These are phyloP conservation scores for Eurytoma adleriae DNA, from an alignment of 2,888 invertebrate genomes.

Conservation along the genomic window DNA sequence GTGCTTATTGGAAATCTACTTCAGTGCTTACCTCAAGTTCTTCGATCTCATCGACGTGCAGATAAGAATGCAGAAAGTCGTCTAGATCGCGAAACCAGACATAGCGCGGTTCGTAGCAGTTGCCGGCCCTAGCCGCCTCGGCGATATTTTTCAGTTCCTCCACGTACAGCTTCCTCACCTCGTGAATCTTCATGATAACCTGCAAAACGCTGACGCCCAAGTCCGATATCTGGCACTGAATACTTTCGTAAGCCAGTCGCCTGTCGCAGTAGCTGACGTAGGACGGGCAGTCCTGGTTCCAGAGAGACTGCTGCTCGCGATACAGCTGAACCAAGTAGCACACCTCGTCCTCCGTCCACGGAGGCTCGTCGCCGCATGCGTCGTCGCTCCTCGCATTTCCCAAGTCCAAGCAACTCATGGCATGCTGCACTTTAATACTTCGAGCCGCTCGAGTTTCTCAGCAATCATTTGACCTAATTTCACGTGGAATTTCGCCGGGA, in stretches of 20 bases:
- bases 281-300: conserved; percentile 61
- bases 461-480: background rate
- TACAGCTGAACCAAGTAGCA: conserved; percentile 62
- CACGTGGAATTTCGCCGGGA: background rate
- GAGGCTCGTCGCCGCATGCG: conserved; percentile 21
- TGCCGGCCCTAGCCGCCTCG: conserved; percentile 53
- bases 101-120: conserved; percentile 51
- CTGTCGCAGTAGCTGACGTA: conserved; percentile 61
- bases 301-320: conserved; percentile 62
- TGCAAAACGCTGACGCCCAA: conserved; percentile 57
- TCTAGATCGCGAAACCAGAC: conserved; percentile 64
- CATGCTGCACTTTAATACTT: background rate
- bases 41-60: conserved; percentile 63
- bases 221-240: conserved; percentile 57
- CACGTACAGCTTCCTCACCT: conserved; percentile 63
- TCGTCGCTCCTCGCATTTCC: background rate
- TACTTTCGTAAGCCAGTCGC: conserved; percentile 62
- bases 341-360: conserved; percentile 61
- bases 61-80: conserved; percentile 63
- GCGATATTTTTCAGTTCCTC: conserved; percentile 60
- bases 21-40: conserved; percentile 60
- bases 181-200: conserved; percentile 65
- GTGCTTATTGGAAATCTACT: too few relatives aligned
- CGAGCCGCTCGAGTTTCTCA: background rate
- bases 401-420: conserved; percentile 24